These are phyloP conservation scores for Caenorhabditis zanzibari DNA, from an alignment of 2,888 invertebrate genomes.

Conservation along the genomic window DNA sequence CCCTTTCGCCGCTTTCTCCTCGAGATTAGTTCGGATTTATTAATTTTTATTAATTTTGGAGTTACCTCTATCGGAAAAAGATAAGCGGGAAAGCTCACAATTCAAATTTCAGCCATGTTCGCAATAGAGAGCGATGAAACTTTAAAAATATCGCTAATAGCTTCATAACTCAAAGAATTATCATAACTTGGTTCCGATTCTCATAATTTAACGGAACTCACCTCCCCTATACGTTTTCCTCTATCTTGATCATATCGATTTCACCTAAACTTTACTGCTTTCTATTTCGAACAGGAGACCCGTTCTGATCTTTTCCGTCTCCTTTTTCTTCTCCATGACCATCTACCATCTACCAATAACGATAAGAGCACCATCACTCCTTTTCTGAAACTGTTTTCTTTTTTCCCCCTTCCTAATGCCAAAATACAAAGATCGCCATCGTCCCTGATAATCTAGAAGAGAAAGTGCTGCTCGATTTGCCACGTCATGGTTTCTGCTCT, in stretches of 20 bases:
- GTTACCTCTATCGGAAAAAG: too few relatives aligned
- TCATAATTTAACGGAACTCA: neutral
- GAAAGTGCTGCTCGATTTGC: slow-evolving; percentile 27
- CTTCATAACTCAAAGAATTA: too few relatives aligned
- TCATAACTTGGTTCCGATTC: too few relatives aligned
- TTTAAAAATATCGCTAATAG: too few relatives aligned
- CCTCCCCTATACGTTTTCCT: neutral
- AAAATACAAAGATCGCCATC: slow-evolving; percentile 50
- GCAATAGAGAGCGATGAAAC: too few relatives aligned
- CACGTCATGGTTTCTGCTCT: slow-evolving; percentile 58
- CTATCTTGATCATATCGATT: neutral
- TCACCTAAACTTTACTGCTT: neutral
- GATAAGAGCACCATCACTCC: slow-evolving; percentile 6
- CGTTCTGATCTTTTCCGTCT: slow-evolving; percentile 13
- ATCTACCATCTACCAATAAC: neutral
- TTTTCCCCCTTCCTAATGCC: neutral
- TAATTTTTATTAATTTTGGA: too few relatives aligned
- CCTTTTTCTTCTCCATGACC: neutral
- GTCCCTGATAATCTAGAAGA: slow-evolving; percentile 37
- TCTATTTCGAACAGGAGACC: slow-evolving; percentile 29
- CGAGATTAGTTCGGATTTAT: too few relatives aligned
- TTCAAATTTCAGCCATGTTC: too few relatives aligned
- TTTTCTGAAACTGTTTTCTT: slow-evolving; percentile 4
- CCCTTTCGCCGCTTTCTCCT: too few relatives aligned
- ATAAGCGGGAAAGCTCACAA: too few relatives aligned